Base-by-base conservation (phyloP, 1,140 invertebrate species). In the Polyergus mexicanus region DNA sequence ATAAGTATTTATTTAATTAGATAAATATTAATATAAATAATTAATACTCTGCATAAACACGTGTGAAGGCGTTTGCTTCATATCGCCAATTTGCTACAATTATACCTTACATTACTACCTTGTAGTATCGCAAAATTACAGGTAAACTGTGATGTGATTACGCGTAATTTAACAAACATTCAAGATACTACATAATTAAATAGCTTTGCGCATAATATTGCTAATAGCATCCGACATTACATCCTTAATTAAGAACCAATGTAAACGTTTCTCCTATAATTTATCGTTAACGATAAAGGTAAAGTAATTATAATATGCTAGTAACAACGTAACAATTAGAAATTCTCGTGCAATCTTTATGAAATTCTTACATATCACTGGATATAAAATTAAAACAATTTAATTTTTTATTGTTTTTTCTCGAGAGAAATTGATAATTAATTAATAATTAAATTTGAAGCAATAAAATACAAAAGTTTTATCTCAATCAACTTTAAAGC, bases 1-100 rank as follows among this genome's bases (percentile, higher is more conserved):
- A 56, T 11, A 72, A 74, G n/a, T 38, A 56, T 41, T 41, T 75
- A 28, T 58, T 7, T 11, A 60, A 60, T 69, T 86, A 56, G 54
- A 28, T 22, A 19, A 32, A 47, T 44, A 62, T 16, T n/a, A 63
- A 35, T 62, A 35, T 62, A 35, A 44, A 16, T 25, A 72, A 54
- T 32, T 13, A 78, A 66, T n/a, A 0, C 19, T 58, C 7, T 7
- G 19, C 1, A 54, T 4, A 54, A 71, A 72, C 4, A 6, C 2
- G n/a, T 38, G 1, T 38, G 4, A 69, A 80, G 32, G 2, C 8
- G n/a, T 8, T 69, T 22, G 63, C 16, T 60, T 77, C 32, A 3
- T 54, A 32, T 80, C 10, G 13, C 41, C 51, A 10, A 47, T 77
- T 66, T 35, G 11, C n/a, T 56, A 19, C 19, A 81, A 81, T 32